These are phyloP conservation scores for Varanus komodoensis DNA, from an alignment of 2,113 vertebrate genomes.

Conservation along the genomic window DNA sequence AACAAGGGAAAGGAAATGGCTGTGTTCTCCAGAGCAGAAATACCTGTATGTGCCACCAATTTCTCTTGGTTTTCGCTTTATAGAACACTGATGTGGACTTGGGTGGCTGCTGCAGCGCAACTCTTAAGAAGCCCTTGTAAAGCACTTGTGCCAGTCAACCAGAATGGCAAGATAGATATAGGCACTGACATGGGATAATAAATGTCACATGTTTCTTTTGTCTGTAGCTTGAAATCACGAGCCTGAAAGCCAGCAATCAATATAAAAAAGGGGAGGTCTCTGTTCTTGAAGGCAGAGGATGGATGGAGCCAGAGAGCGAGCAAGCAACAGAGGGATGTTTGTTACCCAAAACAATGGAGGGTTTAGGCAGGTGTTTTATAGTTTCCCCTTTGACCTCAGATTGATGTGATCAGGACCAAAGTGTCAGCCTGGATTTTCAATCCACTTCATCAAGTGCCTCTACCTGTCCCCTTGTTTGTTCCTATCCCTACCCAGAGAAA, in stretches of 20 bases:
- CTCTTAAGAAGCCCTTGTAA: slow-evolving; percentile 6
- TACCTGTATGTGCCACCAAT: slow-evolving; percentile 71
- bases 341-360: neutral
- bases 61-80: slow-evolving; percentile 55
- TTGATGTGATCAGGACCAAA: slow-evolving; percentile 35
- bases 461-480: slow-evolving; percentile 61
- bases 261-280: too few relatives aligned
- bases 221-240: neutral
- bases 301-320: too few relatives aligned
- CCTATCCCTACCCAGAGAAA: slow-evolving; percentile 50
- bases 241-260: neutral
- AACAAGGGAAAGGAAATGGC: slow-evolving; percentile 65
- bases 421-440: slow-evolving; percentile 70
- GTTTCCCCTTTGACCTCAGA: slow-evolving; percentile 46
- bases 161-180: neutral
- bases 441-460: slow-evolving; percentile 66
- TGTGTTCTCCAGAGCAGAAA: slow-evolving; percentile 56
- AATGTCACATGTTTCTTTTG: neutral
- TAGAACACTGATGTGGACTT: slow-evolving; percentile 36
- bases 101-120: slow-evolving; percentile 2
- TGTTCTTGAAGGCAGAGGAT: neutral
- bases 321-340: neutral
- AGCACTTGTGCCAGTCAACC: slow-evolving; percentile 29
- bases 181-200: fast-evolving
- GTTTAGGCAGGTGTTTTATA: slow-evolving; percentile 50